Conservation (phyloP, 1,140 invertebrate species). For the Formica exsecta region DNA sequence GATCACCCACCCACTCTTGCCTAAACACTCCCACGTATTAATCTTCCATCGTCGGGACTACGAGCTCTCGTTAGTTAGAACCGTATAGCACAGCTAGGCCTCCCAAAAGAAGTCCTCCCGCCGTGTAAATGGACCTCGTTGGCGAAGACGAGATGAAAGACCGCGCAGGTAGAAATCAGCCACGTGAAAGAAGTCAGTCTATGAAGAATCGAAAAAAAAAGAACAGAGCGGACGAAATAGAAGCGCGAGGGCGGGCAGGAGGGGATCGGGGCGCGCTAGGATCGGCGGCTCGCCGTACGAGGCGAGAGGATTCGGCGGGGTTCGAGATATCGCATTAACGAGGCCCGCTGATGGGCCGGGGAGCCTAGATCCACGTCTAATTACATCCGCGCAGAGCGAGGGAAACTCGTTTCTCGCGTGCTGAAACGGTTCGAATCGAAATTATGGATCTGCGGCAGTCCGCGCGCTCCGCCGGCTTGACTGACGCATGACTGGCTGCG, state of each 20-base stretch:
- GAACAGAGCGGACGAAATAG: conserved; percentile 15
- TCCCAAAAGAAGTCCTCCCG: conserved; percentile 66
- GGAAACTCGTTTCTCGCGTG: conserved; percentile 83
- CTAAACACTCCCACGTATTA: conserved; percentile 62
- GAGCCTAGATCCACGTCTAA: conserved; percentile 74
- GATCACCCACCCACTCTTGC: conserved; percentile 46
- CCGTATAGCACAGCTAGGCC: conserved; percentile 25
- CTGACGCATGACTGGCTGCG: conserved; percentile 77
- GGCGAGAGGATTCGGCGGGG: conserved; percentile 16
- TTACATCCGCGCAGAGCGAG: conserved; percentile 68
- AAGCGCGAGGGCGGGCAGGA: conserved; percentile 14
- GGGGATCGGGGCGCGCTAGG: conserved; percentile 37
- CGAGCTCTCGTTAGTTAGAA: conserved; percentile 71
- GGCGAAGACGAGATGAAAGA: conserved; percentile 75
- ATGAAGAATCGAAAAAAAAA: conserved; percentile 60
- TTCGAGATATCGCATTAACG: conserved; percentile 74
- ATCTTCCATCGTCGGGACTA: conserved; percentile 55
- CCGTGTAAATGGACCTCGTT: conserved; percentile 77
- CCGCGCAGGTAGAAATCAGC: conserved; percentile 67
- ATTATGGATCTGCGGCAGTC: conserved; percentile 79
- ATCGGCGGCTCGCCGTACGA: conserved; percentile 24
- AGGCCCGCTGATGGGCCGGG: conserved; percentile 67
- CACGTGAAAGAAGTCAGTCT: conserved; percentile 66
- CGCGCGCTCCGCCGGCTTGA: conserved; percentile 66
- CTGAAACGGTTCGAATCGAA: conserved; percentile 75